These are phyloP conservation scores for Apodemia hepburni DNA, from an alignment of 2,888 invertebrate species.

Conservation along the genomic window DNA sequence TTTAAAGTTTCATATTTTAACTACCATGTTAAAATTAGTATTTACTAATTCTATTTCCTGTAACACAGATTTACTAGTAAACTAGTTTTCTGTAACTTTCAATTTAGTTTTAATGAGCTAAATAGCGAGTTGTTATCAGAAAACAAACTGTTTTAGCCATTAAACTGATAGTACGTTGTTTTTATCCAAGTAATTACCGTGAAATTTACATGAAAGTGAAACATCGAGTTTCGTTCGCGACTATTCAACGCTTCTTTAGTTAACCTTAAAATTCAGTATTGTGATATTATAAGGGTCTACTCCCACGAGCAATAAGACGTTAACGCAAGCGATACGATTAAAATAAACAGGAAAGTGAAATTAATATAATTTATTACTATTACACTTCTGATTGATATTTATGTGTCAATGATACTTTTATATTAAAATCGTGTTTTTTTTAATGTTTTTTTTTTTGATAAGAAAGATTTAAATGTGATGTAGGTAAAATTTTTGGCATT, in stretches of 20 bases:
- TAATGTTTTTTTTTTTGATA: too few relatives aligned
- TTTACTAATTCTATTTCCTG: not conserved
- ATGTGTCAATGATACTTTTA: too few relatives aligned
- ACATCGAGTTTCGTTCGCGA: slow-evolving; percentile 45
- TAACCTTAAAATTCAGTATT: slow-evolving; percentile 27
- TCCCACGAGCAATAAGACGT: not conserved
- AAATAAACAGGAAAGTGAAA: too few relatives aligned
- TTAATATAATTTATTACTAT: too few relatives aligned
- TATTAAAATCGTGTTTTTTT: too few relatives aligned
- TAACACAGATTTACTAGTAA: not conserved
- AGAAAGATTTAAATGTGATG: too few relatives aligned
- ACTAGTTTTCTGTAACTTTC: not conserved
- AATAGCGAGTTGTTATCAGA: not conserved
- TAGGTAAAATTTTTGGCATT: too few relatives aligned
- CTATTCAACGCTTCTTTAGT: slow-evolving; percentile 5
- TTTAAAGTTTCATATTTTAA: too few relatives aligned
- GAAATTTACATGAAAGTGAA: slow-evolving; percentile 63
- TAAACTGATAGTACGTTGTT: not conserved
- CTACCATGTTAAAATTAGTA: not conserved
- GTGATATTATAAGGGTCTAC: slow-evolving; percentile 29
- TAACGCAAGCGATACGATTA: not conserved
- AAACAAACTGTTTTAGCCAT: slow-evolving; percentile 11
- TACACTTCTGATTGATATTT: too few relatives aligned
- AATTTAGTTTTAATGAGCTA: not conserved
- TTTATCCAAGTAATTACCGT: slow-evolving; percentile 14